Conservation (phyloP, 2,797 vertebrate genomes). For the Periparus ater region DNA sequence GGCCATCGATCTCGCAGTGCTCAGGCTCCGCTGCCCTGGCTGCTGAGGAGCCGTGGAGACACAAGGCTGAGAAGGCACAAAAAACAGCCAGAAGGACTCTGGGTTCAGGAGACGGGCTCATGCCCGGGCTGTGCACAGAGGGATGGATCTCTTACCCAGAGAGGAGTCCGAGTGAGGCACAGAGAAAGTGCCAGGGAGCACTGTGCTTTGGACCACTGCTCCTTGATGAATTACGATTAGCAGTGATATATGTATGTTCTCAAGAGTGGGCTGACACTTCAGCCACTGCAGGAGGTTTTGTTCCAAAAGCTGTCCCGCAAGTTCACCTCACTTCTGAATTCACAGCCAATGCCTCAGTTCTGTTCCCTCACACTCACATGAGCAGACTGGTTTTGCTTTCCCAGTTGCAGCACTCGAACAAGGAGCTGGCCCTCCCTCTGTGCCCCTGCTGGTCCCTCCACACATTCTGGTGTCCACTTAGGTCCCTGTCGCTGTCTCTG, state of each 20-base stretch:
- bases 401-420: fast-evolving
- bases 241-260: not conserved
- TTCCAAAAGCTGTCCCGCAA: fast-evolving
- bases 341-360: fast-evolving
- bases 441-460: fast-evolving
- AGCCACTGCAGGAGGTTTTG: not conserved
- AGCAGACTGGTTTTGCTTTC: not conserved
- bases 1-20: not conserved
- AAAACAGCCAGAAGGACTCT: not conserved
- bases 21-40: fast-evolving
- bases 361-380: fast-evolving
- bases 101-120: fast-evolving
- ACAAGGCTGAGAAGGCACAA: not conserved
- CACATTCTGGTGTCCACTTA: fast-evolving
- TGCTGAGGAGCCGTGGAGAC: not conserved
- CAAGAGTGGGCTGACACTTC: no score
- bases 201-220: no score
- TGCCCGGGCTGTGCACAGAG: not conserved
- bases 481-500: fast-evolving
- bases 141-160: not conserved
- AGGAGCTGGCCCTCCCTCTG: not conserved
- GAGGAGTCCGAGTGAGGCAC: not conserved
- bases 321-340: not conserved
- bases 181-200: not conserved
- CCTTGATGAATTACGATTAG: no score